Base-by-base conservation (phyloP, 2,888 invertebrate species). In the Cerastoderma edule region DNA sequence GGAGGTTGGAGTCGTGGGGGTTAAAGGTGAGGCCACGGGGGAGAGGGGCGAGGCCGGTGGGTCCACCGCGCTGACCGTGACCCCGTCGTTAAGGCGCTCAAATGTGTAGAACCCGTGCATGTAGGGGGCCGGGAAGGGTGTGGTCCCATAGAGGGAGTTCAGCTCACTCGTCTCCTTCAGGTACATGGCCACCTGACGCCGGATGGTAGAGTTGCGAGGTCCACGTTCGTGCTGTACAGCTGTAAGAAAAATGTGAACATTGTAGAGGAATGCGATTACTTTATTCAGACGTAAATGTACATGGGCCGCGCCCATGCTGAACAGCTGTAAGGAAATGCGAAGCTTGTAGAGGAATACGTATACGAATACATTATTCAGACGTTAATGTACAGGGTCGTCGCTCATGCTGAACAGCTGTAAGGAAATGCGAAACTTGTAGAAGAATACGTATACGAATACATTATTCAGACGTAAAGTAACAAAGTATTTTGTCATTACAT, bases 151-250 rank as follows among this genome's bases (percentile, higher is more conserved):
- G n/a, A 87, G 78, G n/a, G 86, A 82, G 24, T 87, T 85, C 27
- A 89, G 83, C 69, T 91, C 91, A 32, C 87, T 87, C 1, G 91
- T 89, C 75, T 93, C 96, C 90, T 96, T 96, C 87, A 96, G 94
- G 89, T 95, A 96, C 83, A 96, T 93, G 2, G 96, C 96, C 95
- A 98, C 97, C 94, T 99, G 99, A 19, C 98, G 95, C 5, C 98
- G 95, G 39, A 99, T 94, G 0, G 99, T 99, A 0, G 99, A 97
- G 92, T 97, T 98, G 60, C 99, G 94, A 0, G 99, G 99, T 0
- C 99, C 99, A 80, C 99, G 95, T 93, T 99, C 99, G 91, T 99
- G 99, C 93, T 99, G 99, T 2, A 99, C 99, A 75, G 99, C 99
- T 97, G 94, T n/a, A 67, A 67, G 3, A 27, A 66, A 32, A 8